These are phyloP conservation scores for Parazoanthus swiftii DNA, from an alignment of 92 coral and sea anemone species.

Conservation along the genomic window DNA sequence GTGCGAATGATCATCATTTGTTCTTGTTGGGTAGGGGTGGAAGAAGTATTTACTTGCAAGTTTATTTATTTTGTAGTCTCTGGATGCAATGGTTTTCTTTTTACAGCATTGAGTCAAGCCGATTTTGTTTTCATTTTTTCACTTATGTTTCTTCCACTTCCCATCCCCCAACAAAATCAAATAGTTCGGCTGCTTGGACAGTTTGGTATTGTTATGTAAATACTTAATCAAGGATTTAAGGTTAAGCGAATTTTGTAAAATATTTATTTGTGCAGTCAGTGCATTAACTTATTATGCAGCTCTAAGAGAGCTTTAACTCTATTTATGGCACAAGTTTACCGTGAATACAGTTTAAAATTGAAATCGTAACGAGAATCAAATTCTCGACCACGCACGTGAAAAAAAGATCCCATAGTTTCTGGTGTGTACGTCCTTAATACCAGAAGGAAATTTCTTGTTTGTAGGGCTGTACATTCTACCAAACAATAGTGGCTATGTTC, in stretches of 20 bases:
- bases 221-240: neutral
- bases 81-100: neutral
- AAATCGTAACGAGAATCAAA: constrained; percentile 5
- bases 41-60: too few species aligned
- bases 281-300: constrained; percentile 7
- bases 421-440: neutral
- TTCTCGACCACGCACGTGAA: constrained; percentile 6
- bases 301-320: constrained; percentile 22
- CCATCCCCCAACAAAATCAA: neutral
- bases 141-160: neutral
- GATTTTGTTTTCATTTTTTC: neutral
- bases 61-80: neutral
- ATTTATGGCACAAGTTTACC: constrained; percentile 20
- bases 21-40: neutral
- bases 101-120: neutral
- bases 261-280: constrained; percentile 5
- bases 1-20: neutral
- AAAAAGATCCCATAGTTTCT: neutral
- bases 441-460: neutral
- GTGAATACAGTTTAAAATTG: neutral
- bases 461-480: neutral
- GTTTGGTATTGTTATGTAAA: neutral
- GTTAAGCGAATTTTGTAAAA: neutral
- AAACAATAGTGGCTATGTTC: neutral
- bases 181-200: neutral